Evolutionary conservation across 2,888 invertebrate genomes (phyloP).

Genomic region (Cybosia mesomella): DNA sequence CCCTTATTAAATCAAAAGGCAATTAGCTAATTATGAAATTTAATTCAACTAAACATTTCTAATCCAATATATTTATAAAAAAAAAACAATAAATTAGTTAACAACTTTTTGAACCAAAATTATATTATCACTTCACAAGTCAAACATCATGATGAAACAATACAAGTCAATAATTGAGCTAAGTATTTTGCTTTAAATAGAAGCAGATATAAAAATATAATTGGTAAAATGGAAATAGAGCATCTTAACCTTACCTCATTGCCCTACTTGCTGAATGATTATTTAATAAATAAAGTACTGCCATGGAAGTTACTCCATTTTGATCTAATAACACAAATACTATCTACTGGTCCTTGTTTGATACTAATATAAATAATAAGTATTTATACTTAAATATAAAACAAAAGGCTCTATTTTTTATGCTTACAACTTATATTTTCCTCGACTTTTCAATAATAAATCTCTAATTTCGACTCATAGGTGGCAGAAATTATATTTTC

Average conservation of each 20-base stretch:
- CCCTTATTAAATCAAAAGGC: not conserved
- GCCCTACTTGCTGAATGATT: not conserved
- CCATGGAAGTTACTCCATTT: too few species aligned
- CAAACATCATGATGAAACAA: not conserved
- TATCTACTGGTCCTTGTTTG: too few species aligned
- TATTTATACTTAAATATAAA: not conserved
- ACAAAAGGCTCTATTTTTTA: too few species aligned
- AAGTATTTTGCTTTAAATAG: constrained; percentile 7
- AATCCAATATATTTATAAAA: constrained; percentile 3
- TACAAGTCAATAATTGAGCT: constrained; percentile 19
- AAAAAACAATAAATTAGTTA: constrained; percentile 15
- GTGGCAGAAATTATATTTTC: too few species aligned
- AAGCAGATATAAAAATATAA: constrained; percentile 13
- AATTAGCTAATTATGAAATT: not conserved
- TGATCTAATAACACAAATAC: too few species aligned
- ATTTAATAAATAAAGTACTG: too few species aligned
- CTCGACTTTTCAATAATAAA: too few species aligned
- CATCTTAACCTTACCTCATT: constrained; percentile 11
- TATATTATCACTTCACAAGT: constrained; percentile 10
- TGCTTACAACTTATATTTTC: too few species aligned
- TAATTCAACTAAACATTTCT: constrained; percentile 11
- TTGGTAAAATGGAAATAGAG: constrained; percentile 4
- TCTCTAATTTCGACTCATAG: too few species aligned
- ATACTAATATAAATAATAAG: too few species aligned
- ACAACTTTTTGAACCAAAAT: constrained; percentile 5